Conservation (phyloP, 2,113 vertebrate genomes). For the Oncorhynchus nerka region DNA sequence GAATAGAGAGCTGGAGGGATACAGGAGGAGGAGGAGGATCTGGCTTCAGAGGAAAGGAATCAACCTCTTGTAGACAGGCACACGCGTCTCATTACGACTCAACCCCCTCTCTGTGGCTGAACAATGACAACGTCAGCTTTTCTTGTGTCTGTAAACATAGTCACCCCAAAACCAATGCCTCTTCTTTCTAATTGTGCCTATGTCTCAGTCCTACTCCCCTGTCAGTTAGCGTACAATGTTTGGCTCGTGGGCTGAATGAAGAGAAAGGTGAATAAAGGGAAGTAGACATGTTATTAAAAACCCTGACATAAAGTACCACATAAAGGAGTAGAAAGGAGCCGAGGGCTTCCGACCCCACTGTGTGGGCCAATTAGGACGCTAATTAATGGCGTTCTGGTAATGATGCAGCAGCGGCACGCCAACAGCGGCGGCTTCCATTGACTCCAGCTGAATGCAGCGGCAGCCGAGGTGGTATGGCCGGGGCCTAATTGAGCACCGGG, state of each 20-base stretch:
- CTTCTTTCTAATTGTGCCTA: constrained; percentile 78
- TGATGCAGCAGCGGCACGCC: constrained; percentile 75
- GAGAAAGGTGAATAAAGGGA: constrained; percentile 49
- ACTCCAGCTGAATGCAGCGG: constrained; percentile 77
- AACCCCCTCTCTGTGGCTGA: constrained; percentile 37
- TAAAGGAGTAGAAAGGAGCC: constrained; percentile 39
- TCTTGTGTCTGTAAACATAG: constrained; percentile 50
- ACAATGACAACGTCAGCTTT: constrained; percentile 61
- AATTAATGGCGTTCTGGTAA: constrained; percentile 87
- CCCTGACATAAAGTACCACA: constrained; percentile 36
- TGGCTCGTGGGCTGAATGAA: constrained; percentile 75
- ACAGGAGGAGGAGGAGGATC: constrained; percentile 49
- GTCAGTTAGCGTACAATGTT: constrained; percentile 73
- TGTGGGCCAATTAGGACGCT: constrained; percentile 83
- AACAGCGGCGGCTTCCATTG: constrained; percentile 72
- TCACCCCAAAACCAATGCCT: constrained; percentile 60
- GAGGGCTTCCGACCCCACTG: constrained; percentile 41
- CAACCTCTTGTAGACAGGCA: constrained; percentile 48
- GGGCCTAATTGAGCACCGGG: constrained; percentile 82
- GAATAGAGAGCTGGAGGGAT: constrained; percentile 25
- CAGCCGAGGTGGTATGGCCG: constrained; percentile 52
- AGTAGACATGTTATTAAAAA: constrained; percentile 67
- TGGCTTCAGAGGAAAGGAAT: constrained; percentile 59
- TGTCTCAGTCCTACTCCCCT: constrained; percentile 76
- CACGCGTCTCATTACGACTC: constrained; percentile 75